phyloP scores from a whole-genome alignment of 2,888 invertebrate genomes.

The Perithous albicinctus region DNA sequence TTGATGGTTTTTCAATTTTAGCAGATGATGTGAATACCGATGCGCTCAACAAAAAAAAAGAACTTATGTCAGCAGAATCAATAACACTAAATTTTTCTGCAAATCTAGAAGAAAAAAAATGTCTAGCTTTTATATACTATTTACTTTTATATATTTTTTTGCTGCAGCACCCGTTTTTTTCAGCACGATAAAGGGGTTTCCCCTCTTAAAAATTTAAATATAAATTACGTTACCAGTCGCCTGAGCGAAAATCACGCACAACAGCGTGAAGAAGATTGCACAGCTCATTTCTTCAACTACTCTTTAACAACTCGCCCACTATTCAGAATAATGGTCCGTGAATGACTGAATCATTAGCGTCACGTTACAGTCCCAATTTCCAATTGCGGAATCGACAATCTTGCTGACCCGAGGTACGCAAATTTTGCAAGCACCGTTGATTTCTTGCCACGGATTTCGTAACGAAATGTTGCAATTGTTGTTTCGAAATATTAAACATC shows the following conservation, averaged over 20 bases:
- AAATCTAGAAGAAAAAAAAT: no score
- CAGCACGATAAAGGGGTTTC: no score
- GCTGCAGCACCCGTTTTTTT: no score
- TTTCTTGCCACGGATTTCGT: no score
- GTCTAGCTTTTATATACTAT: no score
- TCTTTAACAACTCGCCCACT: background rate
- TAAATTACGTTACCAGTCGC: conserved; percentile 49
- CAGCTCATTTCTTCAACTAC: conserved; percentile 31
- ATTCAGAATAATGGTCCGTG: background rate
- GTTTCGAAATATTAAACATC: conserved; percentile 11
- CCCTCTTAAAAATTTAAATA: conserved; percentile 9
- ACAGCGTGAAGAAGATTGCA: background rate
- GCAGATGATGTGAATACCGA: no score
- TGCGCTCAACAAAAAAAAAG: no score
- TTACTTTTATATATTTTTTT: no score
- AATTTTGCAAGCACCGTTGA: conserved; percentile 9
- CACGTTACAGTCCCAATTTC: background rate
- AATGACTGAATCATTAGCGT: background rate
- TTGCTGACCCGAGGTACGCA: conserved; percentile 9
- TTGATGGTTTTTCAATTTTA: no score
- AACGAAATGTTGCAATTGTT: conserved; percentile 18
- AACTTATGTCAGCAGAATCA: no score
- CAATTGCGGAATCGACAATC: conserved; percentile 34
- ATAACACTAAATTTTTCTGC: no score
- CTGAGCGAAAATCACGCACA: conserved; percentile 39